These are phyloP conservation scores for Peucedramus taeniatus DNA, from an alignment of 2,113 vertebrate genomes.

Conservation along the genomic window DNA sequence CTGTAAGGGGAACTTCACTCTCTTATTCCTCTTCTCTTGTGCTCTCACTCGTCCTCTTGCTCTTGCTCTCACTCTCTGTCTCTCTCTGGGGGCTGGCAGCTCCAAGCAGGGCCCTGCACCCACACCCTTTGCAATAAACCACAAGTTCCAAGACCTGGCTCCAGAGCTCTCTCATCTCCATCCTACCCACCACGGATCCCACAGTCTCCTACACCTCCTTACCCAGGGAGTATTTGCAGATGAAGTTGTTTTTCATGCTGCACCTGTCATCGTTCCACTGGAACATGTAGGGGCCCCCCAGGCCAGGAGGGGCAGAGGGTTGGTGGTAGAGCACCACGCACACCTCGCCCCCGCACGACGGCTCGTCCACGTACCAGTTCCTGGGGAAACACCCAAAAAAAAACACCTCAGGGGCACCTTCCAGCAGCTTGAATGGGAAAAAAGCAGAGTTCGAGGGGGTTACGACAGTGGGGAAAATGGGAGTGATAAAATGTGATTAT, in stretches of 20 bases:
- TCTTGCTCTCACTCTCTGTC: too few relatives aligned
- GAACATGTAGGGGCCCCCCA: slow-evolving; percentile 82
- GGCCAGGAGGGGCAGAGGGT: slow-evolving; percentile 73
- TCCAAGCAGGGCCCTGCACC: too few relatives aligned
- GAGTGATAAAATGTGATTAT: rapidly evolving
- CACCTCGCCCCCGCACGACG: slow-evolving; percentile 87
- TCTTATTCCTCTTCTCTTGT: too few relatives aligned
- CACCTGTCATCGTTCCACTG: slow-evolving; percentile 93
- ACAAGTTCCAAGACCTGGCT: too few relatives aligned
- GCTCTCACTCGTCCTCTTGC: too few relatives aligned
- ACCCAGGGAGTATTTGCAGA: slow-evolving; percentile 94
- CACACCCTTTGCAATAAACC: too few relatives aligned
- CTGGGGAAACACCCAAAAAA: slow-evolving; percentile 59
- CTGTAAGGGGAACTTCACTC: too few relatives aligned
- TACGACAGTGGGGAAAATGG: neutral
- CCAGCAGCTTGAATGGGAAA: neutral
- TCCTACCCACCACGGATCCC: too few relatives aligned
- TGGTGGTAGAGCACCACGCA: slow-evolving; percentile 92
- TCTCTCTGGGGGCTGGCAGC: too few relatives aligned
- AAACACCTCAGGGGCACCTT: neutral
- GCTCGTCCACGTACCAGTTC: slow-evolving; percentile 93
- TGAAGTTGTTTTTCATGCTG: slow-evolving; percentile 92
- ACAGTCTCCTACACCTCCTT: too few relatives aligned
- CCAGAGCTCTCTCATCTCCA: too few relatives aligned
- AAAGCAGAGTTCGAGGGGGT: neutral